A percentile compares a stretch with the other conserved stretches of the same genome.
Conservation (phyloP, 2,797 vertebrate genomes). For the Rachycentron canadum region DNA sequence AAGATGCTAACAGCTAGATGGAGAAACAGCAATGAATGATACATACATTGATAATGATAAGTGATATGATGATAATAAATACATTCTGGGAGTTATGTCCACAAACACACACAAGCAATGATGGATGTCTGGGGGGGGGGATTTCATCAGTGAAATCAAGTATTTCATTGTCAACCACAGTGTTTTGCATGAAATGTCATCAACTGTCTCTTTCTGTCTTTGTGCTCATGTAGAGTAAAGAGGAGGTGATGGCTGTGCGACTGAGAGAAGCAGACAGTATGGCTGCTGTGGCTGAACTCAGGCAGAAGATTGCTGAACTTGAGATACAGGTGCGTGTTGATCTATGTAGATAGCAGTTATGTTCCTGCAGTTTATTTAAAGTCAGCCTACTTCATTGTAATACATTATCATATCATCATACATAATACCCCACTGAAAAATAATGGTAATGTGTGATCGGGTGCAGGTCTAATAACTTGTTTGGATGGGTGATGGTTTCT, state of each 20-base stretch:
- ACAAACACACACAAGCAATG: not conserved
- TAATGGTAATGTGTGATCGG: not conserved
- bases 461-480: not conserved
- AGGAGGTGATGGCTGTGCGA: slow-evolving; percentile 95
- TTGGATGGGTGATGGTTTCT: not conserved
- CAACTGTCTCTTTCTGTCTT: not conserved
- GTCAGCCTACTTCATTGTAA: not conserved
- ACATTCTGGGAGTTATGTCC: not conserved
- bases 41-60: too few relatives aligned
- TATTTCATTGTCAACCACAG: not conserved
- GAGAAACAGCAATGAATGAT: not conserved
- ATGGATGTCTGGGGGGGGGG: not conserved
- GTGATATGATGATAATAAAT: too few relatives aligned
- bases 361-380: not conserved
- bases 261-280: slow-evolving; percentile 96
- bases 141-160: slow-evolving; percentile 1
- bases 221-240: slow-evolving; percentile 88
- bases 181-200: not conserved
- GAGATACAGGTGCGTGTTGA: slow-evolving; percentile 91
- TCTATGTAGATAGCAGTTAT: not conserved
- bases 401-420: not conserved
- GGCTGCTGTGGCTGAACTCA: slow-evolving; percentile 94
- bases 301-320: slow-evolving; percentile 93
- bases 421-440: not conserved
- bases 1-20: not conserved